Evolutionary conservation across 2,797 vertebrate genomes (phyloP).

Genomic region (Acanthornis magna): DNA sequence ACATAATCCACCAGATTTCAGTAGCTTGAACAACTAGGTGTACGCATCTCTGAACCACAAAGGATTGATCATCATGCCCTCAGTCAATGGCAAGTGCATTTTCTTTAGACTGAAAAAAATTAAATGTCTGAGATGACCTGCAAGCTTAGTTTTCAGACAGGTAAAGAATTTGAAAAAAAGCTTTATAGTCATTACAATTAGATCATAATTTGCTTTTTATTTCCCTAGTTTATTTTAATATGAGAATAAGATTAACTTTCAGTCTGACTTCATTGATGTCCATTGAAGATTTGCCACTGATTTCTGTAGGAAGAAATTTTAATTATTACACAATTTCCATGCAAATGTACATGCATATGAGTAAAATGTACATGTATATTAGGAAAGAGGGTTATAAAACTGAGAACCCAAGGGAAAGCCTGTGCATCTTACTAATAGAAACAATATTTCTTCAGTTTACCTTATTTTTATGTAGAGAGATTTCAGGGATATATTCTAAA

Average conservation of each 20-base stretch:
- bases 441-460: not conserved
- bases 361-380: not conserved
- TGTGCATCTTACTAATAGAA: not conserved
- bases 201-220: not conserved
- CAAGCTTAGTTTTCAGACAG: not conserved
- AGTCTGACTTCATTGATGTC: not conserved
- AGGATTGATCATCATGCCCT: not conserved
- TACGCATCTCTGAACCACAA: not conserved
- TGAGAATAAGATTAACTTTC: not conserved
- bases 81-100: not conserved
- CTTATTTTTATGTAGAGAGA: not conserved
- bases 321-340: not conserved
- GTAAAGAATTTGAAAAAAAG: not conserved
- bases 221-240: not conserved
- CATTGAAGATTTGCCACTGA: not conserved
- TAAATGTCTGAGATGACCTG: not conserved
- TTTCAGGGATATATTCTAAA: not conserved
- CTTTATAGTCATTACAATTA: not conserved
- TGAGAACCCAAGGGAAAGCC: not conserved
- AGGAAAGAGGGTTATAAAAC: not conserved
- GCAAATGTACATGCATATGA: not conserved
- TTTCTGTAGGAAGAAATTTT: not conserved
- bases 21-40: not conserved
- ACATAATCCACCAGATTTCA: not conserved
- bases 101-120: not conserved